Conservation (phyloP, 1,140 invertebrate species). For the Globodera ellingtonae region DNA sequence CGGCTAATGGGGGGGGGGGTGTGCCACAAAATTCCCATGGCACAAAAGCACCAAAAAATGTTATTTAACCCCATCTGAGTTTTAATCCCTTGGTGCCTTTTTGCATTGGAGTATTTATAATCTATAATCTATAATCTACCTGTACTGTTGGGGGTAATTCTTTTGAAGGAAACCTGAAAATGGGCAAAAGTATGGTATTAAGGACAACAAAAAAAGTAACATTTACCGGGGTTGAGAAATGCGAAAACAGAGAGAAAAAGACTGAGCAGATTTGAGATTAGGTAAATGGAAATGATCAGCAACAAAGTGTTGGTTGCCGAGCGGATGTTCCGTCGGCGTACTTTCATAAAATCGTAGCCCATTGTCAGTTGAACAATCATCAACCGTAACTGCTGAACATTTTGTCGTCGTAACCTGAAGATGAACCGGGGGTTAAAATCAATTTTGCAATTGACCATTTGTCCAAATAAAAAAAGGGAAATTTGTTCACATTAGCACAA, state of each 20-base stretch:
- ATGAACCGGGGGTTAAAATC: background rate
- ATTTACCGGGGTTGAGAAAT: constrained; percentile 55
- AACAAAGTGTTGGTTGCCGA: constrained; percentile 59
- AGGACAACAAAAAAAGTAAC: background rate
- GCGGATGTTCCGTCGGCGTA: constrained; percentile 54
- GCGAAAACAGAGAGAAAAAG: constrained; percentile 57
- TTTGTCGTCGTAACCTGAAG: constrained; percentile 50
- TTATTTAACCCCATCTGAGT: too few relatives aligned
- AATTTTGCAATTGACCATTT: too few relatives aligned
- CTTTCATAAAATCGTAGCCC: constrained; percentile 59
- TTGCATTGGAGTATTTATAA: too few relatives aligned
- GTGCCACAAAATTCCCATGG: background rate
- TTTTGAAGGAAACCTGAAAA: constrained; percentile 53
- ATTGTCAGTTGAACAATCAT: constrained; percentile 61
- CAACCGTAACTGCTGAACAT: constrained; percentile 59
- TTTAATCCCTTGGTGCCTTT: too few relatives aligned
- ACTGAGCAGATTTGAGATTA: constrained; percentile 58
- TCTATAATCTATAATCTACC: background rate
- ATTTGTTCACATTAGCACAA: constrained; percentile 52
- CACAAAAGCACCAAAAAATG: background rate
- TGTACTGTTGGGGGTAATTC: constrained; percentile 51
- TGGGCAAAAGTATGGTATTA: background rate
- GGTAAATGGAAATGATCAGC: constrained; percentile 60
- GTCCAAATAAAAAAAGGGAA: too few relatives aligned
- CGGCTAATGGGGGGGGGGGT: too few relatives aligned